A percentile compares a stretch with the other conserved stretches of the same genome.
Conservation (phyloP, 2,888 invertebrate genomes). For the Pocota personata region DNA sequence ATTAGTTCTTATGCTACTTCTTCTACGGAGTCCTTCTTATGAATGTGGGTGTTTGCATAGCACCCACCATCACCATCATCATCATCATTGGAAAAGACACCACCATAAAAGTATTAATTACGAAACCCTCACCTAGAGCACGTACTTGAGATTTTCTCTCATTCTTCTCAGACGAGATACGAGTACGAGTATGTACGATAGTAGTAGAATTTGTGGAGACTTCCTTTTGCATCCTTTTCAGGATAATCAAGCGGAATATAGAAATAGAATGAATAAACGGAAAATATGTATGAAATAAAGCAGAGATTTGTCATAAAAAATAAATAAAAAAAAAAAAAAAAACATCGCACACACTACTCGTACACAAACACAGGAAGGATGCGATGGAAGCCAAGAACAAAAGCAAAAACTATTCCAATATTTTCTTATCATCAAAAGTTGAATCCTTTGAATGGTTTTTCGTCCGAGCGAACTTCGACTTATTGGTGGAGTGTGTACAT, state of each 20-base stretch:
- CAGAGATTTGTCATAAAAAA: conserved; percentile 40
- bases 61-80: conserved; percentile 7
- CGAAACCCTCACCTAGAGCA: conserved; percentile 67
- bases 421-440: conserved; percentile 70
- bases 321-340: conserved; percentile 6
- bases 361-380: conserved; percentile 65
- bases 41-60: background rate
- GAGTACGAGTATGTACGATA: background rate
- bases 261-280: conserved; percentile 31
- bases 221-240: conserved; percentile 40
- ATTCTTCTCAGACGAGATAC: background rate
- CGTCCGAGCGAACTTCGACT: conserved; percentile 40
- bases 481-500: background rate
- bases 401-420: conserved; percentile 67
- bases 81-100: conserved; percentile 36
- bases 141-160: conserved; percentile 63
- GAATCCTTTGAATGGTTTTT: conserved; percentile 64
- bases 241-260: conserved; percentile 60
- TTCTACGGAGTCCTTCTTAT: background rate
- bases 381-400: conserved; percentile 50
- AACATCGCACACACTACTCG: conserved; percentile 17
- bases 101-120: conserved; percentile 68
- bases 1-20: background rate
- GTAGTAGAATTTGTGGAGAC: conserved; percentile 8
- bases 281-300: conserved; percentile 43